Conservation (phyloP, 2,797 vertebrate genomes). For the Clarias pachynema region DNA sequence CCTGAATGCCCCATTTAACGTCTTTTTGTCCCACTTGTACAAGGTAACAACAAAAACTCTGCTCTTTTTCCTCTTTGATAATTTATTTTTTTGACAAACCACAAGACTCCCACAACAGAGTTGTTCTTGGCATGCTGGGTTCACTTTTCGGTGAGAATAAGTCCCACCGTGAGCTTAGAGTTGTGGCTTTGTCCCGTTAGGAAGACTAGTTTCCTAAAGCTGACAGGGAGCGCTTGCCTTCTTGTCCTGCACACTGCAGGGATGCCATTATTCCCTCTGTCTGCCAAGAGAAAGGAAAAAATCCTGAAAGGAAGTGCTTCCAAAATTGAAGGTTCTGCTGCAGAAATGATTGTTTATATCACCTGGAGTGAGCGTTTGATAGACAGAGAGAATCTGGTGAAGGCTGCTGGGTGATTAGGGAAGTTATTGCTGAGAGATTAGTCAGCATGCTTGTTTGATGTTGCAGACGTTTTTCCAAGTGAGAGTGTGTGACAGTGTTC, state of each 20-base stretch:
- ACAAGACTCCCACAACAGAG: slow-evolving; percentile 1
- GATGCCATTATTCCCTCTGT: slow-evolving; percentile 58
- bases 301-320: slow-evolving; percentile 52
- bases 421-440: slow-evolving; percentile 59
- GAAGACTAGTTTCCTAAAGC: slow-evolving; percentile 62
- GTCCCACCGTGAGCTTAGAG: slow-evolving; percentile 64
- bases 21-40: slow-evolving; percentile 3
- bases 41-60: slow-evolving; percentile 31
- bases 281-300: slow-evolving; percentile 69
- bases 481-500: background rate
- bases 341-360: slow-evolving; percentile 24
- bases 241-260: slow-evolving; percentile 61
- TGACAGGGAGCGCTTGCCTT: slow-evolving; percentile 50
- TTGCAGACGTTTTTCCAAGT: background rate
- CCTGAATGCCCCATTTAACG: background rate
- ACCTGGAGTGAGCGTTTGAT: slow-evolving; percentile 44
- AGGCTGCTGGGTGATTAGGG: slow-evolving; percentile 65
- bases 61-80: slow-evolving; percentile 27
- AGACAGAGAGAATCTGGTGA: slow-evolving; percentile 59
- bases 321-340: slow-evolving; percentile 24
- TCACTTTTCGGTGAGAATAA: slow-evolving; percentile 56
- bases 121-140: slow-evolving; percentile 28
- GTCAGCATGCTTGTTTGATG: slow-evolving; percentile 28
- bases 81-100: background rate
- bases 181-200: slow-evolving; percentile 63